phyloP scores from a whole-genome alignment of 2,113 vertebrate species.

The Uria aalge region DNA sequence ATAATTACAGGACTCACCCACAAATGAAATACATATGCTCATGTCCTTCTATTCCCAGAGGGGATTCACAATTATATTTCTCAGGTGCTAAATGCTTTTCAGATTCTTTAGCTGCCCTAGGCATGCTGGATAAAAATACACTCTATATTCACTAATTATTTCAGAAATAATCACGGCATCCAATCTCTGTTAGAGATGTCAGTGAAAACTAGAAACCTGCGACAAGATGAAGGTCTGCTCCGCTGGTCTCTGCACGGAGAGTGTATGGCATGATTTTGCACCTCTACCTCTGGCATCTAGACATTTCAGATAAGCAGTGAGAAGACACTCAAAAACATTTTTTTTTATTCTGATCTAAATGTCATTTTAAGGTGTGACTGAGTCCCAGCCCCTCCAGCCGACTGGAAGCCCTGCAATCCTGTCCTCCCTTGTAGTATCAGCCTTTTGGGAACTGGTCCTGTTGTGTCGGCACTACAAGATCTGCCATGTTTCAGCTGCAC shows the following conservation, averaged over 20 bases:
- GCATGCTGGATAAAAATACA: conserved; percentile 14
- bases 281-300: not conserved
- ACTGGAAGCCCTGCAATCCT: not conserved
- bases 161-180: conserved; percentile 30
- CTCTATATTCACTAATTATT: not conserved
- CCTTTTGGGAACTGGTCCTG: not conserved
- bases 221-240: not conserved
- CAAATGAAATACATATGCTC: not conserved
- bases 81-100: not conserved
- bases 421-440: not conserved
- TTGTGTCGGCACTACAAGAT: not conserved
- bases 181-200: conserved; percentile 8
- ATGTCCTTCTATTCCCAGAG: not conserved
- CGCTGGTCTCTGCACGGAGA: not conserved
- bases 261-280: not conserved
- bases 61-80: not conserved
- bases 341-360: not conserved
- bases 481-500: not conserved
- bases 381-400: not conserved
- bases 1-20: not conserved
- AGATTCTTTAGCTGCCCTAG: not conserved
- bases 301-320: not conserved
- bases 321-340: not conserved
- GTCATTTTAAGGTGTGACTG: not conserved
- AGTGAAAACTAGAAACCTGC: not conserved